Percentiles rank a stretch among this genome's conserved stretches.
phyloP scores from a whole-genome alignment of 2,113 vertebrate genomes.

The Pycnonotus jocosus region DNA sequence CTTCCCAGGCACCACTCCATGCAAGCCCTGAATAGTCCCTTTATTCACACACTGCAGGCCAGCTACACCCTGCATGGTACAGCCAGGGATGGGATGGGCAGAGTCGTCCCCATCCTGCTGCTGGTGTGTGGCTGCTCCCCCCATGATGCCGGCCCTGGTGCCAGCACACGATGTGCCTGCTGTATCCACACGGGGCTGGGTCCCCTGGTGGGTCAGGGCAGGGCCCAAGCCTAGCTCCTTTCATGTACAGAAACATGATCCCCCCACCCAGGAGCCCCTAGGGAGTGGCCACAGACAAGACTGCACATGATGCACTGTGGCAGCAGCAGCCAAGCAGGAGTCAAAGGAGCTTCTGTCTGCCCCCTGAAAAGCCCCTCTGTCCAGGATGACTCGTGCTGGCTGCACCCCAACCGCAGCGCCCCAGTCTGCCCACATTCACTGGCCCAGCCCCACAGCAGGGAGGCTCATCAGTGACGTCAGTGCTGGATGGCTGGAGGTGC shows the following conservation, averaged over 20 bases:
- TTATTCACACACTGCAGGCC: neutral
- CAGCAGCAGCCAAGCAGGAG: neutral
- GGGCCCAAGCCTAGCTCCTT: neutral
- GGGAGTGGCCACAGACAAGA: neutral
- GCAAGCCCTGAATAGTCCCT: neutral
- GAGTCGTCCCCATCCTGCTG: fast-evolving
- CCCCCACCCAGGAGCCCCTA: neutral
- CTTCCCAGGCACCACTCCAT: neutral
- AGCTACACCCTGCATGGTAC: neutral
- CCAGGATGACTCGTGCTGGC: neutral
- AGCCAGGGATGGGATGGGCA: neutral
- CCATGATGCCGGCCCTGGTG: fast-evolving
- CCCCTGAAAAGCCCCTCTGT: conserved; percentile 53
- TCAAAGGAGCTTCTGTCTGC: conserved; percentile 49
- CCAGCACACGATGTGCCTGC: neutral
- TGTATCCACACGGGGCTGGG: neutral
- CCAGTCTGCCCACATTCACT: neutral
- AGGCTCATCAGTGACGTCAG: fast-evolving
- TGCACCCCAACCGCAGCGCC: neutral
- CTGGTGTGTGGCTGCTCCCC: fast-evolving
- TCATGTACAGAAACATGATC: neutral
- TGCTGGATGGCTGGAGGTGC: fast-evolving
- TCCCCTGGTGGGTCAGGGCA: neutral
- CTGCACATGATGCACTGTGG: neutral
- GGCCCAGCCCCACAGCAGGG: neutral